These are phyloP conservation scores for Calameuta pallipes DNA, from an alignment of 2,888 invertebrate species.

Conservation along the genomic window DNA sequence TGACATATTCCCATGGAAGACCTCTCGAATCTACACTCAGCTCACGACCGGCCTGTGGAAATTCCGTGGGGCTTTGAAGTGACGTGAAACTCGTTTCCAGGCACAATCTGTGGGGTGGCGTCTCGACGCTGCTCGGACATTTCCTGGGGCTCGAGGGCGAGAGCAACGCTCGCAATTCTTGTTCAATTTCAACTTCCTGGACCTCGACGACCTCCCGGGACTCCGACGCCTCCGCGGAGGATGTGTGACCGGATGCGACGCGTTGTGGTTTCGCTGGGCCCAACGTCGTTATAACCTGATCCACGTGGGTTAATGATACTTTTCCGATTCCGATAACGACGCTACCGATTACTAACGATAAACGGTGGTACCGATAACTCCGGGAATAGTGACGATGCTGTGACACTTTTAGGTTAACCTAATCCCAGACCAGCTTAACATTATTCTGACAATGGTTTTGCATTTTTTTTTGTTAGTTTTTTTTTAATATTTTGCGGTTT, in stretches of 20 bases:
- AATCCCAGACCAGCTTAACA: neutral
- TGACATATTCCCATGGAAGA: conserved; percentile 68
- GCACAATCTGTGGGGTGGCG: conserved; percentile 68
- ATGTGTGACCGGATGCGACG: conserved; percentile 57
- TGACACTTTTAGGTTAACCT: neutral
- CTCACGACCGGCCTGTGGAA: conserved; percentile 58
- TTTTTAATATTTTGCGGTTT: neutral
- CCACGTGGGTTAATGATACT: conserved; percentile 8
- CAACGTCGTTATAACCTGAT: conserved; percentile 80
- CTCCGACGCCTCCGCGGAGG: conserved; percentile 54
- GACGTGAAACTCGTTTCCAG: conserved; percentile 83
- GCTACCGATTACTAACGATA: neutral
- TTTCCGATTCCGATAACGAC: neutral
- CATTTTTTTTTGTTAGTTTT: neutral
- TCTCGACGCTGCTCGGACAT: conserved; percentile 51
- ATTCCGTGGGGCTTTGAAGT: conserved; percentile 70
- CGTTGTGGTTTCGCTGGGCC: conserved; percentile 85
- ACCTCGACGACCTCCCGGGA: conserved; percentile 47
- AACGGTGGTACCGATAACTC: conserved; percentile 1
- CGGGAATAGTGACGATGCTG: neutral
- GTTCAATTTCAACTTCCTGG: conserved; percentile 54
- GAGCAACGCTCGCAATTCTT: conserved; percentile 63
- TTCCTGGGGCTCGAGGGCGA: conserved; percentile 70
- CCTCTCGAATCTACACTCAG: conserved; percentile 62
- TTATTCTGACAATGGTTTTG: neutral